A percentile compares a stretch with the other conserved stretches of the same genome.
Evolutionary conservation across 37 sponge, comb jelly and placozoan genomes (phyloP).

Genomic region (Cladorhizidae sp.): DNA sequence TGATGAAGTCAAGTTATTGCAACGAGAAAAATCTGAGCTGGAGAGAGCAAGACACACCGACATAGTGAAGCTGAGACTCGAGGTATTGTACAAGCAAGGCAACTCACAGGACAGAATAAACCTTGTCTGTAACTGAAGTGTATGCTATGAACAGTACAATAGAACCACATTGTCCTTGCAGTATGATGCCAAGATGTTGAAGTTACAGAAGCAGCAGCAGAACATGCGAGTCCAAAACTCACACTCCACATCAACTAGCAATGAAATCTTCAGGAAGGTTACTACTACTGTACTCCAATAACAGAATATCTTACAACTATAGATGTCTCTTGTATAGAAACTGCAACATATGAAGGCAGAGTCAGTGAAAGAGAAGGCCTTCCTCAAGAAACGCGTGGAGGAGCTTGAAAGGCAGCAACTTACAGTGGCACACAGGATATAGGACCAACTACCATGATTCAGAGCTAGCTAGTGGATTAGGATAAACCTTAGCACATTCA

Average conservation of each 20-base stretch:
- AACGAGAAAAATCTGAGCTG: constrained; percentile 54
- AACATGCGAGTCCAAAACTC: constrained; percentile 4
- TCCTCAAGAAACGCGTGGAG: constrained; percentile 37
- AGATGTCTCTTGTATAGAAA: constrained; percentile 42
- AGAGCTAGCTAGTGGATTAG: too few species aligned
- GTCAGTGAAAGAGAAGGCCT: constrained; percentile 52
- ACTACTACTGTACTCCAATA: background rate
- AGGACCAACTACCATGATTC: too few species aligned
- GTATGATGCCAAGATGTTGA: constrained; percentile 78
- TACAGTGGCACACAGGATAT: too few species aligned
- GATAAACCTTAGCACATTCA: too few species aligned
- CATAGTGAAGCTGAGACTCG: constrained; percentile 77
- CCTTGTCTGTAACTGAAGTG: background rate
- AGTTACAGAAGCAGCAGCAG: constrained; percentile 78
- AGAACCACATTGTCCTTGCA: background rate
- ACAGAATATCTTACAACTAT: background rate
- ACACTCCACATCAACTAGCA: constrained; percentile 49
- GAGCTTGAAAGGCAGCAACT: constrained; percentile 46
- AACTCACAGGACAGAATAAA: too few species aligned
- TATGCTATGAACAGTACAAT: background rate
- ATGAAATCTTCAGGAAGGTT: constrained; percentile 72
- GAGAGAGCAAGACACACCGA: constrained; percentile 78
- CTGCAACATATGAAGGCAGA: constrained; percentile 71
- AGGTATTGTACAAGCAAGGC: constrained; percentile 18
- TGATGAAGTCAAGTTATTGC: constrained; percentile 55